Conservation (phyloP, 30 jellyfish, hydroid and myxozoan species). For the Rhopilema esculentum region DNA sequence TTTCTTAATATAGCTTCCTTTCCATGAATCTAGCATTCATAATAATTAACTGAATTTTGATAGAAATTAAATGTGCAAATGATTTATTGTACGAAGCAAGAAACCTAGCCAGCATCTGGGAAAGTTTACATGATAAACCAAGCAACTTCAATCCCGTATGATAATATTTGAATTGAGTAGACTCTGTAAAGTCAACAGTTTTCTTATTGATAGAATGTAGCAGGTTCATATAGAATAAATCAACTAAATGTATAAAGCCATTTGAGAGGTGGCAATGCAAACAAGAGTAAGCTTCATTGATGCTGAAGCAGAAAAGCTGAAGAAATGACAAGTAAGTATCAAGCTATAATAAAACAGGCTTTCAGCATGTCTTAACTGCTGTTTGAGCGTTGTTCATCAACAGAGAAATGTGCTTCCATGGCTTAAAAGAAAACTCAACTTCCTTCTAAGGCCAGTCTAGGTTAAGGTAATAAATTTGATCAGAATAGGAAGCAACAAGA, state of each 20-base stretch:
- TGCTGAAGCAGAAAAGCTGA: not conserved
- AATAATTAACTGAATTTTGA: not conserved
- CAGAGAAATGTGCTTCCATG: too few species aligned
- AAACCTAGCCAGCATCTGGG: not conserved
- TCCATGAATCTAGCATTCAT: not conserved
- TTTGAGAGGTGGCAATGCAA: not conserved
- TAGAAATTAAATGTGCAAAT: not conserved
- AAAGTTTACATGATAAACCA: not conserved
- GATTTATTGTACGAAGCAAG: not conserved
- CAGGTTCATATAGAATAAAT: not conserved
- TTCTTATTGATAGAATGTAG: not conserved
- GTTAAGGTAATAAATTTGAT: too few species aligned
- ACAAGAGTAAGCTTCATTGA: not conserved
- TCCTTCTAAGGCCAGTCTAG: too few species aligned
- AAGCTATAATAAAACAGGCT: too few species aligned
- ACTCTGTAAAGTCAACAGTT: not conserved
- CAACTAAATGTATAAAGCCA: not conserved
- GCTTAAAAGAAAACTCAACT: too few species aligned
- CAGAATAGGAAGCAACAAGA: too few species aligned
- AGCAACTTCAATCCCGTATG: not conserved
- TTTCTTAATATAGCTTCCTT: not conserved
- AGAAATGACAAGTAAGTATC: not conserved
- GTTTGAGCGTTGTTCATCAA: too few species aligned
- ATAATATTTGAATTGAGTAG: not conserved
- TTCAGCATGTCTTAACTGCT: too few species aligned